Conservation (phyloP, 1,140 invertebrate genomes). For the Drosophila yakuba region DNA sequence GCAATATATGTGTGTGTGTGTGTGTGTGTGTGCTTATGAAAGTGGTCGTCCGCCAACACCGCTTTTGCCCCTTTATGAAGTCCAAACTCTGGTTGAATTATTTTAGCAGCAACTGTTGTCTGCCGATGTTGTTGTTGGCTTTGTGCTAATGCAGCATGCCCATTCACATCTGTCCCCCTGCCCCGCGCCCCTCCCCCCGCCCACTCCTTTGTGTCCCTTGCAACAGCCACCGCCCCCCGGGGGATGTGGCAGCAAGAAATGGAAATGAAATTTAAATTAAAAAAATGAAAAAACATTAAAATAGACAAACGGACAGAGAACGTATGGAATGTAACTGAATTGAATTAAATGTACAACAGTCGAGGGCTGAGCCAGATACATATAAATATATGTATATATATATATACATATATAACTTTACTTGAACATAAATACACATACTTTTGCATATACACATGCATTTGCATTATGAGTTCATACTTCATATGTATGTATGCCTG, state of each 20-base stretch:
- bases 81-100: conserved; percentile 62
- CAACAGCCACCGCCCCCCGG: conserved; percentile 23
- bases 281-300: conserved; percentile 41
- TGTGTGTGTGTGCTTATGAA: conserved; percentile 47
- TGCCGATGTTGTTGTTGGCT: conserved; percentile 36
- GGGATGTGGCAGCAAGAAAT: conserved; percentile 63
- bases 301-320: conserved; percentile 38
- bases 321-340: conserved; percentile 75
- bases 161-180: conserved; percentile 27
- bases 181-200: conserved; percentile 17
- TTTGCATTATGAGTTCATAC: conserved; percentile 20
- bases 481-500: background rate
- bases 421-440: too few species aligned
- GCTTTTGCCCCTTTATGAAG: conserved; percentile 7
- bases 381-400: background rate
- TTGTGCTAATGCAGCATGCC: conserved; percentile 73
- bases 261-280: conserved; percentile 78
- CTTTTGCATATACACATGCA: background rate
- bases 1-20: too few species aligned
- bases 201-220: background rate
- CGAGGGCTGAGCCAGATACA: background rate
- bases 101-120: conserved; percentile 64
- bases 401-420: too few species aligned
- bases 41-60: conserved; percentile 23
- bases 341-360: conserved; percentile 70